Conservation (phyloP, 1,140 invertebrate genomes). For the Neoseiulus cucumeris region DNA sequence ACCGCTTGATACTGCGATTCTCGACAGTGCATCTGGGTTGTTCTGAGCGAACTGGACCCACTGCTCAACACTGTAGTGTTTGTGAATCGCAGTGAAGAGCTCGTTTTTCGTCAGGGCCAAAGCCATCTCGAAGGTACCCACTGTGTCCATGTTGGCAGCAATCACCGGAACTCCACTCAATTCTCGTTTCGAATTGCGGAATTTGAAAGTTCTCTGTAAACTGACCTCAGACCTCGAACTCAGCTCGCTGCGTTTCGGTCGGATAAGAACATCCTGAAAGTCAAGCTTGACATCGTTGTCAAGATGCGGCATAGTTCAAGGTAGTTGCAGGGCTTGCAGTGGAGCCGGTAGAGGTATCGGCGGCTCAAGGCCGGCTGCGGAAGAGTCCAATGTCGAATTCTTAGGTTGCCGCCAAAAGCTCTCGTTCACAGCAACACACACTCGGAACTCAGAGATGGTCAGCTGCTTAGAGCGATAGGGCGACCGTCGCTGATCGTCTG, state of each 20-base stretch:
- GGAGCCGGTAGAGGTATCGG: too few relatives aligned
- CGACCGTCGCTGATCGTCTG: too few relatives aligned
- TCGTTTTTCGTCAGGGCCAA: conserved; percentile 56
- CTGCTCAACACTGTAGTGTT: conserved; percentile 64
- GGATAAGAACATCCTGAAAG: conserved; percentile 77
- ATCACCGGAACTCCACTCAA: conserved; percentile 77
- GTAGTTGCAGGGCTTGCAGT: too few relatives aligned
- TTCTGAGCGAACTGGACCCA: conserved; percentile 59
- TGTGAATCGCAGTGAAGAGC: conserved; percentile 73
- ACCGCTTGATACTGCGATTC: conserved; percentile 68
- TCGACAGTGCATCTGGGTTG: conserved; percentile 45
- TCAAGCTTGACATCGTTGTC: conserved; percentile 88
- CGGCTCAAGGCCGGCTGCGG: too few relatives aligned
- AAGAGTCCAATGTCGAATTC: too few relatives aligned
- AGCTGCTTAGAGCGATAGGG: too few relatives aligned
- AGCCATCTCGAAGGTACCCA: conserved; percentile 85
- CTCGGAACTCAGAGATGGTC: too few relatives aligned
- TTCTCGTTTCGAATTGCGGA: conserved; percentile 64
- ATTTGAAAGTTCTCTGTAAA: conserved; percentile 54
- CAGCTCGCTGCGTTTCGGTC: conserved; percentile 75
- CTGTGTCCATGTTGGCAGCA: conserved; percentile 94
- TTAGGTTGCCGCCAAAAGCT: too few relatives aligned
- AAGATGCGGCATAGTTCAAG: too few relatives aligned
- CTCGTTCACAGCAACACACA: too few relatives aligned
- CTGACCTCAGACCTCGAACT: conserved; percentile 74